Base-by-base conservation (phyloP, 2,113 vertebrate genomes). In the Marmota flaviventris region DNA sequence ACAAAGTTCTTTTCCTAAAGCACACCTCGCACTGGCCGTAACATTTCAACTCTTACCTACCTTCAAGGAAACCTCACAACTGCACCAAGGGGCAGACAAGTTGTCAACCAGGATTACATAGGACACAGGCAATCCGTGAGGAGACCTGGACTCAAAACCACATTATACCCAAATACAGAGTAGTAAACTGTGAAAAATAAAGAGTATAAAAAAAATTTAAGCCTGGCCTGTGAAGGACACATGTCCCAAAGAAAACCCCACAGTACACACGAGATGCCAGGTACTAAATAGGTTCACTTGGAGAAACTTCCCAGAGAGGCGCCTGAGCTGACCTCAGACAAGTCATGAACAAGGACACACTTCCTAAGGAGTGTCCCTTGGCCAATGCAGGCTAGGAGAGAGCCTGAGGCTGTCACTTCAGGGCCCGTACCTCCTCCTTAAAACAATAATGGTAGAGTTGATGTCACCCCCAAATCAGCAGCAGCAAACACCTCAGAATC, bases 41-140 rank as follows among this genome's bases (percentile, higher is more conserved):
- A 24, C 0, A 0, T 72, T 2, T 22, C 56, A 53, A 72, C 42
- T 34, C 34, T 85, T 34, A 9, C 13, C 0, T 0, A 1, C n/a
- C 75, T 73, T 58, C 32, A 22, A 45, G 53, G 70, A 53, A 91
- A 76, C 32, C 51, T 72, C 58, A 42, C 78, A 51, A 42, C n/a
- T 14, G 58, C 11, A 39, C 37, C 8, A 9, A 17, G 22, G 2
- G 9, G n/a, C 3, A 58, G 56, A 61, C 20, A 7, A 53, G 69
- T 17, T 45, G 17, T 18, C 32, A 72, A 22, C 42, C n/a, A 84
- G 37, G 63, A 90, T 27, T 39, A 53, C 34, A 69, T 13, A 48
- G 63, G 45, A 83, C 75, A 25, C 12, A 25, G 5, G 20, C n/a
- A 84, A 8, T 29, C 17, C 34, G 24, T 17, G 63, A 81, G 72